These are phyloP conservation scores for Eucera pruinosa DNA, from an alignment of 2,888 invertebrate species.

Conservation along the genomic window DNA sequence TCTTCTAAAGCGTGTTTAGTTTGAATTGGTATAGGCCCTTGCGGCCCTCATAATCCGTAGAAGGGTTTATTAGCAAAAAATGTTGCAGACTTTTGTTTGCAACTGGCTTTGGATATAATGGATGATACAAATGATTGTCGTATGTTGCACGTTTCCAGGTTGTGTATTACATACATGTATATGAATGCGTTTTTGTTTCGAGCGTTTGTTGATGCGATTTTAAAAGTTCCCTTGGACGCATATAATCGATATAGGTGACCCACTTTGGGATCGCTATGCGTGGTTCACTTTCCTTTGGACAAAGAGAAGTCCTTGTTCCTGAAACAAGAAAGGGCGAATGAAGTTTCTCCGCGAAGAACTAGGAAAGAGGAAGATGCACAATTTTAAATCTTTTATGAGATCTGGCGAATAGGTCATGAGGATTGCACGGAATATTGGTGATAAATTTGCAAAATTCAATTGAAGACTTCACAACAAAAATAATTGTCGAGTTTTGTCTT, in stretches of 20 bases:
- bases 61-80: no score
- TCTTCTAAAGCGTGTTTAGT: no score
- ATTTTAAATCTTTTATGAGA: not conserved
- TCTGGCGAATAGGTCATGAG: not conserved
- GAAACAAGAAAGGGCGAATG: not conserved
- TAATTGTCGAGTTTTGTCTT: no score
- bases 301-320: not conserved
- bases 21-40: no score
- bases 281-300: not conserved
- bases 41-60: no score
- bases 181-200: not conserved
- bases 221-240: slow-evolving; percentile 4
- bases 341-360: not conserved
- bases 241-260: slow-evolving; percentile 37
- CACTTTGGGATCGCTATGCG: slow-evolving; percentile 7
- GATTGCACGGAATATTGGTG: not conserved
- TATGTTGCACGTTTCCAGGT: not conserved
- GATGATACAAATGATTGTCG: not conserved
- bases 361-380: not conserved
- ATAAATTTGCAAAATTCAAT: not conserved
- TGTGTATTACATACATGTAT: no score
- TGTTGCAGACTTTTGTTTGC: no score
- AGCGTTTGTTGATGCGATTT: slow-evolving; percentile 7
- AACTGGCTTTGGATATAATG: no score
- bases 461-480: no score